A percentile compares a stretch with the other conserved stretches of the same genome.
phyloP scores from a whole-genome alignment of 2,888 invertebrate species.

The Rhingia campestris region DNA sequence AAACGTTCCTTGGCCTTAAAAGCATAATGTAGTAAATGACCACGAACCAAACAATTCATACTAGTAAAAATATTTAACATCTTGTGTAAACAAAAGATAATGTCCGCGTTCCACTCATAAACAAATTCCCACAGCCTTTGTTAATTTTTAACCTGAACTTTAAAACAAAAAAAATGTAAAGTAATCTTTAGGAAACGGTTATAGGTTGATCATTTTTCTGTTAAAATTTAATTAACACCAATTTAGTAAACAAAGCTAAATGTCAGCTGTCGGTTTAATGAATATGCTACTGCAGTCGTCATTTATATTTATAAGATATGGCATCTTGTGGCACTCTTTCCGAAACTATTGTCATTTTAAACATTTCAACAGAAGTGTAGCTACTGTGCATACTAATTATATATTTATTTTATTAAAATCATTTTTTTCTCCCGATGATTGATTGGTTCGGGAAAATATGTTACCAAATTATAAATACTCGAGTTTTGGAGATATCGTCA shows the following conservation, averaged over 20 bases:
- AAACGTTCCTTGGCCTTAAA: too few relatives aligned
- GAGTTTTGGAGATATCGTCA: conserved; percentile 3
- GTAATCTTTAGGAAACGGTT: too few relatives aligned
- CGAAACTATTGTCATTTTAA: not conserved
- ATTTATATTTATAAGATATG: too few relatives aligned
- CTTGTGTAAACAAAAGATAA: too few relatives aligned
- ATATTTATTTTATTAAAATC: conserved; percentile 4
- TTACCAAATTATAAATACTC: conserved; percentile 34
- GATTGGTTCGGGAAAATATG: not conserved
- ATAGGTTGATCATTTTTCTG: not conserved
- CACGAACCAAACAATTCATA: too few relatives aligned
- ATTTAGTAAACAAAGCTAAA: not conserved
- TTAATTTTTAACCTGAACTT: too few relatives aligned
- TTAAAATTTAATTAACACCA: conserved; percentile 17
- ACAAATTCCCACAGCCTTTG: too few relatives aligned
- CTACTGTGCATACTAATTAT: not conserved
- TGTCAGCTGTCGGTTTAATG: not conserved
- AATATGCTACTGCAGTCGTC: conserved; percentile 7
- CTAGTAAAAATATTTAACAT: too few relatives aligned
- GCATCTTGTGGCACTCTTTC: conserved; percentile 2
- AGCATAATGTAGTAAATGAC: too few relatives aligned
- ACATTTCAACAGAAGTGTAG: too few relatives aligned
- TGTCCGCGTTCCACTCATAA: too few relatives aligned
- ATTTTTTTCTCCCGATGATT: not conserved
- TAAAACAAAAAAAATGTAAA: too few relatives aligned